These are phyloP conservation scores for Platysternon megacephalum DNA, from an alignment of 2,113 vertebrate species.

Conservation along the genomic window DNA sequence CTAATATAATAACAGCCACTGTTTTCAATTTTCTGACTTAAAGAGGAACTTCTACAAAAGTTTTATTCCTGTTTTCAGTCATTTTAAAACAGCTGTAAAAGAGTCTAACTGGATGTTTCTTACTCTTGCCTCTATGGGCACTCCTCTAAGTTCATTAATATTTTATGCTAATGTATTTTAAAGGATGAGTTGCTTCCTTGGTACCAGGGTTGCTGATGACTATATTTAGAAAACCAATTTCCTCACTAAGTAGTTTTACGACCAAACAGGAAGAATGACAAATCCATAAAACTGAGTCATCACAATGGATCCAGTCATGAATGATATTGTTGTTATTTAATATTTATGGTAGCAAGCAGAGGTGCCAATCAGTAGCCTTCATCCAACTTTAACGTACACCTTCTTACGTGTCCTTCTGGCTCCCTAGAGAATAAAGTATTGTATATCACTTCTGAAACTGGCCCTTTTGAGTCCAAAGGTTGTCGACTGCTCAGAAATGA, in stretches of 20 bases:
- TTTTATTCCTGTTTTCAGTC: background rate
- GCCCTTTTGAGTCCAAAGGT: background rate
- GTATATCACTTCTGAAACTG: background rate
- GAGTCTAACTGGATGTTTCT: background rate
- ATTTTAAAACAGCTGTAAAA: background rate
- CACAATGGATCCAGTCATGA: background rate
- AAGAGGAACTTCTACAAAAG: background rate
- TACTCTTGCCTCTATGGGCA: background rate
- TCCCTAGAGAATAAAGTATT: background rate
- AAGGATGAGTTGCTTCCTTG: background rate
- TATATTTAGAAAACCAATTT: background rate
- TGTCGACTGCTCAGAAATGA: background rate
- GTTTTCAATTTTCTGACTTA: background rate
- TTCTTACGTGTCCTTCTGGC: background rate
- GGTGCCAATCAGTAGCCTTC: background rate
- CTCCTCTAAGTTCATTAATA: background rate
- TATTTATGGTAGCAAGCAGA: background rate
- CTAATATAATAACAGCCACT: background rate
- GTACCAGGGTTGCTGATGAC: background rate
- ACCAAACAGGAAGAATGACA: background rate
- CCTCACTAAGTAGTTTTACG: background rate
- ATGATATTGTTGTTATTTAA: background rate
- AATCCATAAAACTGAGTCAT: background rate
- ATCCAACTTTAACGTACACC: background rate
- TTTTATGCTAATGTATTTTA: background rate